phyloP scores from a whole-genome alignment of 2,113 vertebrate genomes.

The Rhinopithecus roxellana region DNA sequence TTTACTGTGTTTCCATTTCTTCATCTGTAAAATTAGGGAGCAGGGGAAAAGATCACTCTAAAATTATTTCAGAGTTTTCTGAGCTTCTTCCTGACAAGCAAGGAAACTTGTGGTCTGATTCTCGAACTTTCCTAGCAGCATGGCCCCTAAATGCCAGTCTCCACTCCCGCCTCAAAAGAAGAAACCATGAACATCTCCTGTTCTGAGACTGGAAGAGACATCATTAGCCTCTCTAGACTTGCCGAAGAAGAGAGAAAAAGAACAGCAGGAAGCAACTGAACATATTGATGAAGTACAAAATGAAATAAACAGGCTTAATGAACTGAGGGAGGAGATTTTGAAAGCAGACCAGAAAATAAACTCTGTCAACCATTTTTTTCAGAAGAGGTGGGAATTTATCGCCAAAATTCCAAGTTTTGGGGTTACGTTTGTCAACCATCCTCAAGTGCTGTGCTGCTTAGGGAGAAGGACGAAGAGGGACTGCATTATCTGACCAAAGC shows the following conservation, averaged over 20 bases:
- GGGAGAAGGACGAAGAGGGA: neutral
- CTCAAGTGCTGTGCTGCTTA: neutral
- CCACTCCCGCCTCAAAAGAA: too few species aligned
- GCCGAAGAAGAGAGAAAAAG: neutral
- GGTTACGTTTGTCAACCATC: neutral
- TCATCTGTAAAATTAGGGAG: neutral
- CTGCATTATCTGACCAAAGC: neutral
- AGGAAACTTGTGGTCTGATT: too few species aligned
- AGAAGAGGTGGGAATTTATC: neutral
- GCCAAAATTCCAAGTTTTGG: neutral
- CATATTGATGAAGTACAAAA: too few species aligned
- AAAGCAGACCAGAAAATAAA: neutral
- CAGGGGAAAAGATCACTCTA: neutral
- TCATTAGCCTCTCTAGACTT: too few species aligned
- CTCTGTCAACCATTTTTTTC: neutral
- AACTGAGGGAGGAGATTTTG: neutral
- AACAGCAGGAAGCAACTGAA: neutral
- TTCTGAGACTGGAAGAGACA: too few species aligned
- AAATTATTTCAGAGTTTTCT: neutral
- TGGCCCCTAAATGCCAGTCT: too few species aligned
- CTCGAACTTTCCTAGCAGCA: too few species aligned
- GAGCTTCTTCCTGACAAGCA: too few species aligned
- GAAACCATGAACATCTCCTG: too few species aligned
- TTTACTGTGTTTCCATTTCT: neutral
- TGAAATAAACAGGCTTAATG: neutral